Evolutionary conservation across 2,113 vertebrate genomes (phyloP).

Genomic region (Chaetodon trifascialis): DNA sequence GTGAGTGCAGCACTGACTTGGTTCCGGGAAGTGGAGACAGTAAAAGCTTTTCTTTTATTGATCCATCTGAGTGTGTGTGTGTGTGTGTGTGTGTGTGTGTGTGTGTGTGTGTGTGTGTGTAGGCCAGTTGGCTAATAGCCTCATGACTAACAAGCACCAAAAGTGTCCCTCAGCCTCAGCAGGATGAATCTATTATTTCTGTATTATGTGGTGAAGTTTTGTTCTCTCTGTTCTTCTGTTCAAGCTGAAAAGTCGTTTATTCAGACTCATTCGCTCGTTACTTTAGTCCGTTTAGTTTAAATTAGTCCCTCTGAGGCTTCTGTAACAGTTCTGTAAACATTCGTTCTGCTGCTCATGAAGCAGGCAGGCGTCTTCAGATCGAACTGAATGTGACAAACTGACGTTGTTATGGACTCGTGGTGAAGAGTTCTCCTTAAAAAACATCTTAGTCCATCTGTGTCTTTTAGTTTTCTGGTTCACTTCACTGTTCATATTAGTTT

Average conservation of each 20-base stretch:
- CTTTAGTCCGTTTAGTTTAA: background rate
- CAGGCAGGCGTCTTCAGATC: background rate
- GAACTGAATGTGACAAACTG: background rate
- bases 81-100: constrained; percentile 15
- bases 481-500: background rate
- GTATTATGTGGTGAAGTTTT: too few species aligned
- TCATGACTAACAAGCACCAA: constrained; percentile 31
- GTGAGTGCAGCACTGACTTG: constrained; percentile 40
- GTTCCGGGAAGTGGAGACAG: constrained; percentile 66
- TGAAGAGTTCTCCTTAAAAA: too few species aligned
- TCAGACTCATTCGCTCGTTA: background rate
- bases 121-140: constrained; percentile 17
- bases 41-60: constrained; percentile 77
- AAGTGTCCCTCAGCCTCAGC: background rate
- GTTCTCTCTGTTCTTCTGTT: background rate
- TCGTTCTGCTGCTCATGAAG: background rate
- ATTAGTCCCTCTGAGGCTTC: background rate
- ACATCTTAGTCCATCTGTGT: too few species aligned
- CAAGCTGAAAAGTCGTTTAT: too few species aligned
- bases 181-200: background rate
- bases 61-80: constrained; percentile 46
- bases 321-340: background rate
- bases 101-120: constrained; percentile 25
- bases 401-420: background rate
- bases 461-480: background rate